A percentile compares a stretch with the other conserved stretches of the same genome.
Evolutionary conservation across 2,888 invertebrate species (phyloP).

Genomic region (Helicoverpa assulta): DNA sequence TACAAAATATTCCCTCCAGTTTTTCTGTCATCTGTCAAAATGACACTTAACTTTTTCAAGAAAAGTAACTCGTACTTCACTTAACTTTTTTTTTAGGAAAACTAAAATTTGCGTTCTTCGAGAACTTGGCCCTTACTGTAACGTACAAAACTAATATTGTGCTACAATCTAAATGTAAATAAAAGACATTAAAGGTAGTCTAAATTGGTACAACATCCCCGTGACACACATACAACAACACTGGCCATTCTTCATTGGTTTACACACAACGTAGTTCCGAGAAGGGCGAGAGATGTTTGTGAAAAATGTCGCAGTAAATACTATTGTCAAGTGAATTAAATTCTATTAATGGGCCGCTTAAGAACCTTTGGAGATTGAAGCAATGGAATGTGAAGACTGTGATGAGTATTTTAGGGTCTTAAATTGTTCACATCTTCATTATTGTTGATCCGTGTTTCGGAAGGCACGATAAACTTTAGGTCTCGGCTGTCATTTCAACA

Average conservation of each 20-base stretch:
- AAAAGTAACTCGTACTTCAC: too few species aligned
- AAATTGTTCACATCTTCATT: too few species aligned
- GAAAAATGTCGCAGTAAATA: conserved; percentile 60
- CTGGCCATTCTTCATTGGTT: conserved; percentile 56
- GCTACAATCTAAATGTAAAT: not conserved
- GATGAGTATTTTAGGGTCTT: too few species aligned
- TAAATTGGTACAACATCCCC: conserved; percentile 38
- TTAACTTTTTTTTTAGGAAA: not conserved
- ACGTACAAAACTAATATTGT: not conserved
- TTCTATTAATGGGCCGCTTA: conserved; percentile 13
- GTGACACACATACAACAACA: conserved; percentile 51
- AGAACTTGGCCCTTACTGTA: too few species aligned
- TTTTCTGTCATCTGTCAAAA: conserved; percentile 16
- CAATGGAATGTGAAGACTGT: too few species aligned
- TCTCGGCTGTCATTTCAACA: too few species aligned
- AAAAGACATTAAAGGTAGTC: conserved; percentile 18
- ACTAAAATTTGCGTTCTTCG: not conserved
- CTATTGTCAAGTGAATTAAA: conserved; percentile 6
- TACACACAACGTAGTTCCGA: conserved; percentile 60
- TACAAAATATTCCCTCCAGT: not conserved
- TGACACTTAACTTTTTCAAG: not conserved
- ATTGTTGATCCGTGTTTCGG: too few species aligned
- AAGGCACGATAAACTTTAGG: too few species aligned
- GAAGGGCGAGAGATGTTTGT: conserved; percentile 63
- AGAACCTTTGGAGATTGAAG: too few species aligned